These are phyloP conservation scores for Lycia hirtaria DNA, from an alignment of 2,888 invertebrate genomes.

Conservation along the genomic window DNA sequence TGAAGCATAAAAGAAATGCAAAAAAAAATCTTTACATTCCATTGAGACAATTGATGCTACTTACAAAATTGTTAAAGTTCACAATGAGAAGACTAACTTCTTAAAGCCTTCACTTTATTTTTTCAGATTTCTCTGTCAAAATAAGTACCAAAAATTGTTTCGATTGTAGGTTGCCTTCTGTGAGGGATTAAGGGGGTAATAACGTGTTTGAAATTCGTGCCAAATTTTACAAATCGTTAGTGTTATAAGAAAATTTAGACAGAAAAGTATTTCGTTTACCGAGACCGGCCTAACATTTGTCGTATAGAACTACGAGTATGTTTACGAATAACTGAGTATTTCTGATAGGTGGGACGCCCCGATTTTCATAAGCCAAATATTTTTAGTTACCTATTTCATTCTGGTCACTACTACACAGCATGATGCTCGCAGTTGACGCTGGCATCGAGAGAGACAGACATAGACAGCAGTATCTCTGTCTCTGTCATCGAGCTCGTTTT, in stretches of 20 bases:
- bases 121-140: neutral
- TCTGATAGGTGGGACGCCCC: slow-evolving; percentile 42
- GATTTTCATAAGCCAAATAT: slow-evolving; percentile 42
- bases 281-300: slow-evolving; percentile 7
- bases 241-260: slow-evolving; percentile 1
- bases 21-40: no score
- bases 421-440: no score
- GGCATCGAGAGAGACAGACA: no score
- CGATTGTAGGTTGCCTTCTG: neutral
- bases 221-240: slow-evolving; percentile 16
- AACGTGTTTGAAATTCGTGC: slow-evolving; percentile 13
- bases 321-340: neutral
- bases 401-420: no score
- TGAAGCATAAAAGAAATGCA: no score
- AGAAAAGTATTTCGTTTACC: slow-evolving; percentile 5
- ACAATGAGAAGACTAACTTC: no score
- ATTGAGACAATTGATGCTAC: no score
- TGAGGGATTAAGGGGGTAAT: neutral
- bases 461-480: no score
- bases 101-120: no score
- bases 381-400: slow-evolving; percentile 15
- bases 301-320: neutral
- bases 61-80: no score
- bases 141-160: neutral
- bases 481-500: no score